Base-by-base conservation (phyloP, 2,888 invertebrate genomes). In the Uloborus plumipes region DNA sequence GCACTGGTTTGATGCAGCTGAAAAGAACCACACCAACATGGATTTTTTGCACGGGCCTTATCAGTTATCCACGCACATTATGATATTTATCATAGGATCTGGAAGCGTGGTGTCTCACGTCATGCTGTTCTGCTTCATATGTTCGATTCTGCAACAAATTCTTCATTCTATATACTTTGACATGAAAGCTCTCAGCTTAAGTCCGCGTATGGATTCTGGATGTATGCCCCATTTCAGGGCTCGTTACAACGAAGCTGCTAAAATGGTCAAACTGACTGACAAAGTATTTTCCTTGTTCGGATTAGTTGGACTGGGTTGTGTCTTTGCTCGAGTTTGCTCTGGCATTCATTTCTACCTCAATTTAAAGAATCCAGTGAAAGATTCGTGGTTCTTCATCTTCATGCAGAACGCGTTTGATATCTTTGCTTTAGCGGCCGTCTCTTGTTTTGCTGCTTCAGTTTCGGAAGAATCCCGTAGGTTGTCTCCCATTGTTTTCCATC, bases 321-420 rank as follows among this genome's bases (percentile, higher is more conserved):
- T 74, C 3, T 74, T 81, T 50, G 59, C 73, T 16, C 69, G 80
- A 11, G 74, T 74, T 0, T 81, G 80, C 11, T 62, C 80, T 2
- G 74, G 80, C 65, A 81, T 81, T 39, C 80, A 81, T 47, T 81
- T 81, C 20, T 81, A 81, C 20, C 74, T 81, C 55, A 81, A 81
- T 15, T 22, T 81, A 18, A 69, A 39, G n/a, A 16, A 53, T 0
- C 62, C 80, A 6, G 61, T 67, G 20, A 39, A 22, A 22, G 67
- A 58, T 26, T 72, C 80, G 15, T 65, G 61, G 74, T 47, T 65
- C 15, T 81, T 81, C 58, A 53, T 74, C n/a, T 51, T 74, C 18
- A 22, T 64, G 11, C 80, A 81, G 64, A 58, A 70, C 2, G 7
- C 58, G 0, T 81, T 81, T 51, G 80, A 81, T 47, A 31, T 70